Base-by-base conservation (phyloP, 2,113 vertebrate genomes). In the Xiphophorus maculatus region DNA sequence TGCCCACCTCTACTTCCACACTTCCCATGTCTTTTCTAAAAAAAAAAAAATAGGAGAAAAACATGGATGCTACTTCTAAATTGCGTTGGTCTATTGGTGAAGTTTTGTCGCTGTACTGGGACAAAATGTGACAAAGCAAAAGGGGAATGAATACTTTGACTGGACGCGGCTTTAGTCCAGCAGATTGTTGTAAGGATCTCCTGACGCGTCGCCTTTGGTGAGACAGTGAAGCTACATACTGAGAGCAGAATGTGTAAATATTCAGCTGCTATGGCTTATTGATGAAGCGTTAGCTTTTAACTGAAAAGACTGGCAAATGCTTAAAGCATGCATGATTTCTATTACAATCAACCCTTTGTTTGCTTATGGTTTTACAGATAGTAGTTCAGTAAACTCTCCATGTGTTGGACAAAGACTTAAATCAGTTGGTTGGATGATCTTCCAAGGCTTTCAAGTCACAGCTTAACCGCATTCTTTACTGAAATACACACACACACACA, bases 301-400 rank as follows among this genome's bases (percentile, higher is more conserved):
- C 91, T 94, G 94, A 94, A 95, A 94, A 94, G 93, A 94, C 93
- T 94, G 94, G 93, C 93, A 94, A 94, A 94, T 91, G 92, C 94
- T 94, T 90, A 76, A 74, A 87, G 88, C 90, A 90, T 95, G 94
- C 93, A 93, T 95, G 92, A 90, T 80, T 40, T 90, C 81, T 85
- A 87, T 83, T 78, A 92, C 79, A 88, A 91, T 89, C 84, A 89
- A 77, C 90, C 89, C 89, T 87, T 78, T 93, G 88, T 93, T 90
- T 94, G 86, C 90, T 89, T 90, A 79, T 79, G 88, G 70, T 84
- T 71, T 76, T 76, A 73, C 1, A 61, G 65, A 58, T 77, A 73
- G 33, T 54, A 69, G n/a, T 68, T 33, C 37, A 35, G 48, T 51
- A 37, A 83, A 82, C 63, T 78, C 54, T 35, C 77, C 69, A 75